Percentiles rank a stretch among this genome's conserved stretches.
phyloP scores from a whole-genome alignment of 2,113 vertebrate genomes.

The Alligator mississippiensis region DNA sequence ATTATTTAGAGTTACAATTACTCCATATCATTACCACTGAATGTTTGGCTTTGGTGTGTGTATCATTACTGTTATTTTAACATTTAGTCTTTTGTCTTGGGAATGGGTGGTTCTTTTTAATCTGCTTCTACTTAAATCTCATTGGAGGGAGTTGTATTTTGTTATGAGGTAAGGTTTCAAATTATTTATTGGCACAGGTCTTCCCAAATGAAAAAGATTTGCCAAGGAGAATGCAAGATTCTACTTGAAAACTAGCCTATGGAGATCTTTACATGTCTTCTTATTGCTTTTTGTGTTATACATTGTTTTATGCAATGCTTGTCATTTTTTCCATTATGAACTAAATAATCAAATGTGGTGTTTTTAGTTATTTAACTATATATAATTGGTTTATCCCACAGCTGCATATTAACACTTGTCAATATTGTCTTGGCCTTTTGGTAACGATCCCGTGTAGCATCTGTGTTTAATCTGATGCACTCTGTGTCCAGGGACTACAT shows the following conservation, averaged over 20 bases:
- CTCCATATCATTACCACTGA: constrained; percentile 17
- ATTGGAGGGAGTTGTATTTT: constrained; percentile 66
- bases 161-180: constrained; percentile 73
- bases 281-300: constrained; percentile 2
- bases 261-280: constrained; percentile 23
- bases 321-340: not conserved
- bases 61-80: constrained; percentile 62
- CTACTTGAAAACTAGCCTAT: constrained; percentile 41
- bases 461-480: constrained; percentile 25
- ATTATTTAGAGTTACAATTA: not conserved
- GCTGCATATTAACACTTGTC: not conserved
- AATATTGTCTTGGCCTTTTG: constrained; percentile 25
- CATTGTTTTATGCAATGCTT: not conserved
- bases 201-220: constrained; percentile 66
- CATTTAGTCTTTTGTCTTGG: constrained; percentile 68
- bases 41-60: constrained; percentile 23
- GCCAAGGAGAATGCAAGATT: constrained; percentile 27
- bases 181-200: constrained; percentile 64
- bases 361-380: not conserved
- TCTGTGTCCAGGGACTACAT: not conserved
- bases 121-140: constrained; percentile 64
- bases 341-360: not conserved
- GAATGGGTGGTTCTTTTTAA: constrained; percentile 70
- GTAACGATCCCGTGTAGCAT: not conserved
- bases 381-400: not conserved